Conservation (phyloP, 2,888 invertebrate species). For the Erebia palarica region DNA sequence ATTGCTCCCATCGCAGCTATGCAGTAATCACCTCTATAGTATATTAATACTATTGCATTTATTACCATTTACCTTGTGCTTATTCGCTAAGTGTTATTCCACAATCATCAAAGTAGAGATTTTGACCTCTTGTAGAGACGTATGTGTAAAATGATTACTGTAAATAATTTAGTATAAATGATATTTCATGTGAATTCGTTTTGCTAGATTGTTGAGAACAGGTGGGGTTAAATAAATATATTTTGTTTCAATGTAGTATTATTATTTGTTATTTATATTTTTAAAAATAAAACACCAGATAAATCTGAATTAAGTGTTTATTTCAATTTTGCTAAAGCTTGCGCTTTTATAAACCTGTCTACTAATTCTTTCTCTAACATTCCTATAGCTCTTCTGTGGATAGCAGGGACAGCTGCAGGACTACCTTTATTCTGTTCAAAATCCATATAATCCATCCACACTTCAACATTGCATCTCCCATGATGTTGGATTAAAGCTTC, state of each 20-base stretch:
- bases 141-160: slow-evolving; percentile 69
- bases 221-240: slow-evolving; percentile 75
- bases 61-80: slow-evolving; percentile 66
- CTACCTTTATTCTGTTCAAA: slow-evolving; percentile 86
- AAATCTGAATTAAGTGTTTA: slow-evolving; percentile 39
- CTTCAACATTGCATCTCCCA: slow-evolving; percentile 83
- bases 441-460: slow-evolving; percentile 89
- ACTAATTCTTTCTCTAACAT: slow-evolving; percentile 78
- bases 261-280: slow-evolving; percentile 42
- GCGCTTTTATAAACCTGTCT: slow-evolving; percentile 79
- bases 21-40: slow-evolving; percentile 57
- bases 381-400: slow-evolving; percentile 85
- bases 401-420: slow-evolving; percentile 74
- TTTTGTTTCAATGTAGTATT: slow-evolving; percentile 57
- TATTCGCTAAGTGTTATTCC: slow-evolving; percentile 80
- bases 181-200: slow-evolving; percentile 73
- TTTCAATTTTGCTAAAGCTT: slow-evolving; percentile 76
- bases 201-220: slow-evolving; percentile 74
- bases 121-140: slow-evolving; percentile 58
- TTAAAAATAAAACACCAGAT: slow-evolving; percentile 25
- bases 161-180: slow-evolving; percentile 78
- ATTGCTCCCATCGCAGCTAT: slow-evolving; percentile 74
- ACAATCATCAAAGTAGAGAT: slow-evolving; percentile 75
- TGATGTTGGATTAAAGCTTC: slow-evolving; percentile 85
- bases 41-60: slow-evolving; percentile 65